Evolutionary conservation across 2,797 vertebrate genomes (phyloP), one percentile per base, ranked within the genome.

Genomic region (Macroramphosus scolopax): DNA sequence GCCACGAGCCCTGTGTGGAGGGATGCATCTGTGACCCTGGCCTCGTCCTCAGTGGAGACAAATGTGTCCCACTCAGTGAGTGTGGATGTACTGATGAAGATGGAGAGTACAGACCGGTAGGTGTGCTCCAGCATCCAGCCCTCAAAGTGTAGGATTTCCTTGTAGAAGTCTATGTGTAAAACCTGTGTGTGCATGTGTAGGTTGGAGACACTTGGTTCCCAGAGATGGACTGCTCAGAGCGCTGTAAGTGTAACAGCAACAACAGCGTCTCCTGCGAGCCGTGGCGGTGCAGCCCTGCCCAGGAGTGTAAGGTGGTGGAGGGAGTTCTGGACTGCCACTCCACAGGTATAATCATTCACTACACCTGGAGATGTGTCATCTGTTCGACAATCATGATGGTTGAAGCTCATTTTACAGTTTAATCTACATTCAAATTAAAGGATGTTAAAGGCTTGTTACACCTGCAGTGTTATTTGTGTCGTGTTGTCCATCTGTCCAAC

Each of bases 321-420:
- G 94, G 94, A 29, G 87, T 92, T 0, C 77, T 93, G 35, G 91
- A 80, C 50, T 96, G 94, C 58, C 90, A 94, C 68, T 87, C 90
- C 2, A 89, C 82, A 63, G 90, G 93, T 95, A 60, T 40, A 17
- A 15, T 11, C 0, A 16, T n/a, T 35, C 6, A 20, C 6, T 6
- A 18, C 14, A 29, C 6, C 11, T n/a, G 2, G n/a, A n/a, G n/a
- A 6, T 20, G 11, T 11, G 8, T 8, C 17, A 11, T n/a, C n/a
- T n/a, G n/a, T n/a, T n/a, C n/a, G n/a, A n/a, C n/a, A n/a, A n/a
- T n/a, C n/a, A n/a, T n/a, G n/a, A n/a, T n/a, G n/a, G n/a, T n/a
- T 10, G 28, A 10, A 10, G 4, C 28, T 12, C 28, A 5, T 3
- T 3, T 22, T 22, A 22, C 20, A 22, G 3, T 22, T 22, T 22